A percentile compares a stretch with the other conserved stretches of the same genome.
Conservation (phyloP, 2,888 invertebrate species). For the Brenthis hecate region DNA sequence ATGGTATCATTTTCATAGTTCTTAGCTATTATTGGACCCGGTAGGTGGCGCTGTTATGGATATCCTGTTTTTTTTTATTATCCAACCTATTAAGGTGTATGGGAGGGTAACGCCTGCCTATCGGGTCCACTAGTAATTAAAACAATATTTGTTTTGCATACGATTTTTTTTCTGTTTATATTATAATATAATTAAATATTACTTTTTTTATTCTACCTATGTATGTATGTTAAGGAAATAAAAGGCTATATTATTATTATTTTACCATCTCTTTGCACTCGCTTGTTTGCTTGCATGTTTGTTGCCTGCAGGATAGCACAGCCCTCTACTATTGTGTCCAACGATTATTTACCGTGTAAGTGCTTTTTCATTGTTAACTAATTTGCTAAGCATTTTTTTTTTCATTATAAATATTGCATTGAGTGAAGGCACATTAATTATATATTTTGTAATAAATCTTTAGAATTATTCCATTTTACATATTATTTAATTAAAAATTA, state of each 20-base stretch:
- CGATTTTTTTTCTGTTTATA: too few species aligned
- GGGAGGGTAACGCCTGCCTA: too few species aligned
- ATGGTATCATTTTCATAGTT: too few species aligned
- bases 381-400: constrained; percentile 3
- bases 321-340: constrained; percentile 40
- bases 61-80: too few species aligned
- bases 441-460: background rate
- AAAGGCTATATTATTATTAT: background rate
- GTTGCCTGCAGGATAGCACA: constrained; percentile 50
- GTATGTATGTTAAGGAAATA: too few species aligned
- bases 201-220: background rate
- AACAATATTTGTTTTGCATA: background rate
- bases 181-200: background rate
- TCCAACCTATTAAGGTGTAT: too few species aligned
- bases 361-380: constrained; percentile 9
- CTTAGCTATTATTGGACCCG: too few species aligned
- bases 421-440: background rate
- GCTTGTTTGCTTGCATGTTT: constrained; percentile 32
- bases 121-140: too few species aligned
- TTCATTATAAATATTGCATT: background rate
- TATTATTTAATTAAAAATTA: too few species aligned
- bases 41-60: too few species aligned
- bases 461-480: too few species aligned
- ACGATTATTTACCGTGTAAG: constrained; percentile 39
- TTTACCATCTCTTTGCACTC: background rate